Base-by-base conservation (phyloP, 2,888 invertebrate species). In the Drosophila maculinotata region DNA sequence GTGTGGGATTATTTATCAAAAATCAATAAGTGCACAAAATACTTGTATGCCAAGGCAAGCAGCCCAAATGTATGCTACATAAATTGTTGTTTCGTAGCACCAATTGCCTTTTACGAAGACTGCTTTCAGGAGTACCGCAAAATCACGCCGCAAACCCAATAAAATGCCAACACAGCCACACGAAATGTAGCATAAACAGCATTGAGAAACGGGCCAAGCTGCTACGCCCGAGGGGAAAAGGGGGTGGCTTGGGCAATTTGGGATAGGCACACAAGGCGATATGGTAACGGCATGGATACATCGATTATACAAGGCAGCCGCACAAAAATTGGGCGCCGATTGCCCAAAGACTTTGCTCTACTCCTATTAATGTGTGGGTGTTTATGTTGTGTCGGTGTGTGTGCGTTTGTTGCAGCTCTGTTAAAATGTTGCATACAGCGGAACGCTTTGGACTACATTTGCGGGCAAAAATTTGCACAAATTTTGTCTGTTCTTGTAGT, bases 271-370 rank as follows among this genome's bases (percentile, higher is more conserved):
- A 57, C 59, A 49, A 58, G 62, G 57, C 70, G 66, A 83, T 80
- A 66, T 73, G 73, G 72, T 57, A 75, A 69, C 76, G 31, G 60
- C 88, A 81, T 89, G 89, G 89, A 84, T 90, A 90, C 88, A 90
- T 89, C 83, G 90, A 89, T 89, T 89, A 89, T 86, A 89, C 89
- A 89, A 87, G 69, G 60, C 64, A 65, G 60, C 57, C 66, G 41
- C 10, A 41, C 47, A 63, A 70, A 56, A 63, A 64, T 38, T 42
- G 56, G 48, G 67, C 58, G 57, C 49, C 75, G 63, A 70, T 78
- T 67, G 65, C 45, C 31, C 56, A 56, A 47, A 76, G 51, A 42
- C 25, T 54, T 52, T 42, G 36, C 56, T 33, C 15, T 47, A 38
- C 51, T 57, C 39, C 25, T 35, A 31, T 42, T 6, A 20, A 20